phyloP scores from a whole-genome alignment of 1,140 invertebrate species.

The Littorina saxatilis region DNA sequence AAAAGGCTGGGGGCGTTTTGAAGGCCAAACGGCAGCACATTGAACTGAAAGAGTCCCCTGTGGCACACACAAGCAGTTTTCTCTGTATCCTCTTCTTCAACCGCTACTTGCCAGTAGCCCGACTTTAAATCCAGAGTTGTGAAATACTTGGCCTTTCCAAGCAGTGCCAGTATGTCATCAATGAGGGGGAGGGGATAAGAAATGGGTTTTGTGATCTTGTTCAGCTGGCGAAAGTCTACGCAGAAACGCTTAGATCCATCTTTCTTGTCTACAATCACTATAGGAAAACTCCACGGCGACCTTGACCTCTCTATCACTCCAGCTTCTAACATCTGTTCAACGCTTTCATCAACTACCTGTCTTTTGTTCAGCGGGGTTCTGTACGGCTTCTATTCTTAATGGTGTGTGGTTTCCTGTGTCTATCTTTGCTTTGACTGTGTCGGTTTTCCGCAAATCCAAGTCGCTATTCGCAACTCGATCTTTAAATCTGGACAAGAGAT shows the following conservation, averaged over 20 bases:
- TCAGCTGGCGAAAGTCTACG: conserved; percentile 61
- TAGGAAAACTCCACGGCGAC: conserved; percentile 56
- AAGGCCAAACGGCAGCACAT: conserved; percentile 53
- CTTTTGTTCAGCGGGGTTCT: too few relatives aligned
- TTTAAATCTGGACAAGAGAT: too few relatives aligned
- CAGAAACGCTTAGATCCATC: conserved; percentile 56
- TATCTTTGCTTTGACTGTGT: too few relatives aligned
- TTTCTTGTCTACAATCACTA: conserved; percentile 63
- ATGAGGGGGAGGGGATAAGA: conserved; percentile 59
- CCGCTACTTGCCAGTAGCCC: conserved; percentile 73
- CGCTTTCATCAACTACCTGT: too few relatives aligned
- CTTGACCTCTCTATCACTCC: conserved; percentile 36
- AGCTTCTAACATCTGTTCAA: conserved; percentile 44
- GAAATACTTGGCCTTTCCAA: conserved; percentile 51
- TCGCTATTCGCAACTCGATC: too few relatives aligned
- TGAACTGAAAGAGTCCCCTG: conserved; percentile 48
- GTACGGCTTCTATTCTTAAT: too few relatives aligned
- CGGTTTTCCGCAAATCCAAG: too few relatives aligned
- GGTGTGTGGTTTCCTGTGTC: too few relatives aligned
- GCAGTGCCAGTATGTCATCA: conserved; percentile 57
- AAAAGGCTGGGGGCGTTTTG: conserved; percentile 53
- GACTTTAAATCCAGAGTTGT: conserved; percentile 50
- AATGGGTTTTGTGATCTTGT: conserved; percentile 54
- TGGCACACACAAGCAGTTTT: conserved; percentile 67
- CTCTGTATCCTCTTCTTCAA: conserved; percentile 64